phyloP scores from a whole-genome alignment of 2,888 invertebrate genomes.

The Brassicogethes aeneus region DNA sequence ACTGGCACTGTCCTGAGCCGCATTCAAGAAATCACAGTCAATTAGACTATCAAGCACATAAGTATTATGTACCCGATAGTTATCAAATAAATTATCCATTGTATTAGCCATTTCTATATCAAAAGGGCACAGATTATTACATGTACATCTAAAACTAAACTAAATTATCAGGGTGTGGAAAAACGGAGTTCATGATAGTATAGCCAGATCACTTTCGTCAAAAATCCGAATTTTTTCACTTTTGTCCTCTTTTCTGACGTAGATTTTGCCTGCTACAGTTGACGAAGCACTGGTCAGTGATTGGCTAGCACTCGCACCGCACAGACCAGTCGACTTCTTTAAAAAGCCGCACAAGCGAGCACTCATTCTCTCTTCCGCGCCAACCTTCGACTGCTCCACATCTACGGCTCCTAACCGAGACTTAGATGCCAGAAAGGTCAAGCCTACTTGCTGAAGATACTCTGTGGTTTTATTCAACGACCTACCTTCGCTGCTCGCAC shows the following conservation, averaged over 20 bases:
- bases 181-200: not conserved
- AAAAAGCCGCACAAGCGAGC: too few species aligned
- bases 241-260: not conserved
- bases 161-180: not conserved
- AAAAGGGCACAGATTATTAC: not conserved
- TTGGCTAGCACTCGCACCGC: too few species aligned
- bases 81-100: not conserved
- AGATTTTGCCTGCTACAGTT: not conserved
- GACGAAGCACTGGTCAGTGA: too few species aligned
- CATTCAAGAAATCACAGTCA: not conserved
- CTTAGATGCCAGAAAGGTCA: too few species aligned
- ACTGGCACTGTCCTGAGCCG: too few species aligned
- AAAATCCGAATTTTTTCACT: not conserved
- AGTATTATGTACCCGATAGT: not conserved
- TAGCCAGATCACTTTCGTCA: not conserved
- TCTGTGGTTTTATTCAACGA: too few species aligned
- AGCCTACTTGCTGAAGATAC: too few species aligned
- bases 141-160: not conserved
- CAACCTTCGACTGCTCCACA: too few species aligned
- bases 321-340: too few species aligned
- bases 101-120: not conserved
- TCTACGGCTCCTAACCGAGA: too few species aligned
- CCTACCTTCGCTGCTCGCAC: too few species aligned
- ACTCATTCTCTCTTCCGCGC: too few species aligned
- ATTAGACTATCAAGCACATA: not conserved